Conservation (phyloP, 2,113 vertebrate genomes). For the Toxostoma redivivum region DNA sequence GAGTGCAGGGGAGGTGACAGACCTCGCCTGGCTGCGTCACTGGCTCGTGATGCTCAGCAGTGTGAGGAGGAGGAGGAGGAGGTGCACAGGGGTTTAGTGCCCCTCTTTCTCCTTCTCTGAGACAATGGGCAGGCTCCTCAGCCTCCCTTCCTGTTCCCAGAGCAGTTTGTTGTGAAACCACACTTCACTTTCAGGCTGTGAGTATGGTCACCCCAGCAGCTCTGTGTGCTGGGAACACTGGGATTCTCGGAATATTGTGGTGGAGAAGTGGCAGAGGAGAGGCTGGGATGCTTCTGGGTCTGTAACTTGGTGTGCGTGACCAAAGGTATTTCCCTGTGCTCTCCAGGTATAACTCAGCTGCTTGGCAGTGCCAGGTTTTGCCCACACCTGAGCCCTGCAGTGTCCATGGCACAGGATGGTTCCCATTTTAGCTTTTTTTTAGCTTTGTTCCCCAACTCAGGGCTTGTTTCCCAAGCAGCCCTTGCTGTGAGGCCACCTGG, state of each 20-base stretch:
- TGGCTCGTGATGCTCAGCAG: neutral
- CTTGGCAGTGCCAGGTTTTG: neutral
- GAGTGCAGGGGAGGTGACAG: neutral
- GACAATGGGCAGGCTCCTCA: neutral
- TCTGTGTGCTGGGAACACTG: neutral
- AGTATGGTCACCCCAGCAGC: too few species aligned
- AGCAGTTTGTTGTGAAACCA: neutral
- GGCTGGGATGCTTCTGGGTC: neutral
- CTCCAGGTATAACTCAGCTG: neutral
- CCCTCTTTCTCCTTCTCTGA: neutral
- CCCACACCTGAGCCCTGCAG: too few species aligned
- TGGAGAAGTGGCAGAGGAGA: neutral
- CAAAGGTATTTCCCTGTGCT: neutral
- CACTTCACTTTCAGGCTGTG: neutral
- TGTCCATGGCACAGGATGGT: neutral
- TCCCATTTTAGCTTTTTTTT: accelerated
- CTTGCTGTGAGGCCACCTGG: neutral
- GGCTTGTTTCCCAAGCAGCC: neutral
- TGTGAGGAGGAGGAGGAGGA: neutral
- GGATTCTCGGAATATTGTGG: too few species aligned
- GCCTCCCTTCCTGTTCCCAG: neutral
- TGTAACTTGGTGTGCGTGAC: neutral
- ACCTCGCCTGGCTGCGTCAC: neutral
- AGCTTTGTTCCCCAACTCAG: neutral
- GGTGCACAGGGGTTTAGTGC: neutral